These are phyloP conservation scores for Phalacrocorax pelagicus DNA, from an alignment of 2,113 vertebrate genomes.

Conservation along the genomic window DNA sequence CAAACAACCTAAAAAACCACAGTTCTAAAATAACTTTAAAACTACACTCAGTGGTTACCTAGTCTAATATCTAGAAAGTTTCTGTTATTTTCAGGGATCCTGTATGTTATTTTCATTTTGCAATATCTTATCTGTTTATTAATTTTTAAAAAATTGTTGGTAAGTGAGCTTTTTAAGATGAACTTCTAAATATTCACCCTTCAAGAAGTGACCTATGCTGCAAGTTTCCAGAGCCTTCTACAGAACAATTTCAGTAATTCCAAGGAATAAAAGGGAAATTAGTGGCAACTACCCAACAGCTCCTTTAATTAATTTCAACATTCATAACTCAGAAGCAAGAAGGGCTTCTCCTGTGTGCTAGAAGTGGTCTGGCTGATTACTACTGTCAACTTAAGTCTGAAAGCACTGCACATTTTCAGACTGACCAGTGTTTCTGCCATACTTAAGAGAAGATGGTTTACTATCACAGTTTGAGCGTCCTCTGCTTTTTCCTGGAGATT, in stretches of 20 bases:
- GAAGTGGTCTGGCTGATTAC: not conserved
- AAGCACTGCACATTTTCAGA: not conserved
- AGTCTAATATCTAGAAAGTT: not conserved
- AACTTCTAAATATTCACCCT: not conserved
- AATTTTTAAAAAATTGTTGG: not conserved
- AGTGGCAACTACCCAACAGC: not conserved
- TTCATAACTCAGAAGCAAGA: not conserved
- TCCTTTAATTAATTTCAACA: not conserved
- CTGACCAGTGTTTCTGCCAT: not conserved
- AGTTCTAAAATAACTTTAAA: not conserved
- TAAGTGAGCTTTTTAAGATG: not conserved
- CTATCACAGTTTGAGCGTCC: not conserved
- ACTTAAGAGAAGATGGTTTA: not conserved
- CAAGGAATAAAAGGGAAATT: not conserved
- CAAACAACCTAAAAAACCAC: constrained; percentile 54
- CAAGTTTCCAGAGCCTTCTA: not conserved
- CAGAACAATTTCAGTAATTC: not conserved
- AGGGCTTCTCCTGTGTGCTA: not conserved
- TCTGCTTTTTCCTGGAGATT: not conserved
- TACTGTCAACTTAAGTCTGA: not conserved
- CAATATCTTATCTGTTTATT: not conserved
- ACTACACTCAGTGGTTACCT: not conserved
- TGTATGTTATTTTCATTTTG: not conserved
- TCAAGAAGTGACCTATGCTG: not conserved
- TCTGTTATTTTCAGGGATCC: not conserved